Percentiles rank a stretch among this genome's conserved stretches.
phyloP scores from a whole-genome alignment of 2,113 vertebrate species.

The Chloebia gouldiae region DNA sequence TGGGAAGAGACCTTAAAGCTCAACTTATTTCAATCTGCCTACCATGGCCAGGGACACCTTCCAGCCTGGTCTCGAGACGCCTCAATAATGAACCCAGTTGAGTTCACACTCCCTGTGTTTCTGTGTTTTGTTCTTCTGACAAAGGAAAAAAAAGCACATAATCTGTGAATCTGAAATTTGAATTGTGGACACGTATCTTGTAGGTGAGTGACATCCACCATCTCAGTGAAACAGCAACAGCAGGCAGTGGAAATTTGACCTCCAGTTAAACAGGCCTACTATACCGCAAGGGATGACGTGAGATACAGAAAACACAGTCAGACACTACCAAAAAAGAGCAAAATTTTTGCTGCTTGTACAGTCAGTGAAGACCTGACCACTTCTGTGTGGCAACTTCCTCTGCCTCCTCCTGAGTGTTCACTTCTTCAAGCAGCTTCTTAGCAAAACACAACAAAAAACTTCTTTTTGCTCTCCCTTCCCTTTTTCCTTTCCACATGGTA shows the following conservation, averaged over 20 bases:
- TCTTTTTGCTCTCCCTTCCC: rapidly evolving
- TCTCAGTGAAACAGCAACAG: background rate
- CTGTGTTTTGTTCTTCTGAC: background rate
- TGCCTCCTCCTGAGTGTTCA: background rate
- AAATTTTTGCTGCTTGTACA: background rate
- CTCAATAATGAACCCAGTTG: background rate
- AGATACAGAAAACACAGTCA: background rate
- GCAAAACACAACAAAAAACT: background rate
- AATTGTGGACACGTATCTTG: background rate
- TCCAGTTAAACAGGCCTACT: background rate
- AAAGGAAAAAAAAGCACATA: background rate
- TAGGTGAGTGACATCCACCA: background rate
- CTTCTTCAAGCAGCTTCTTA: background rate
- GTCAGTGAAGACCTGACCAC: background rate
- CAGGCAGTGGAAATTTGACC: background rate
- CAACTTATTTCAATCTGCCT: background rate
- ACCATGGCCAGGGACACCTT: background rate
- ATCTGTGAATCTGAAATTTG: background rate
- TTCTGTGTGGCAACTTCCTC: background rate
- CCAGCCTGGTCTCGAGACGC: background rate
- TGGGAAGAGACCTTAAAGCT: background rate
- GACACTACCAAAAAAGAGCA: background rate
- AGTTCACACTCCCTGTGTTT: background rate
- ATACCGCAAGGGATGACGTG: background rate
- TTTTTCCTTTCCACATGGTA: background rate